Evolutionary conservation across 2,888 invertebrate genomes (phyloP), one percentile per base, ranked within the genome.

Genomic region (Scaptomyza caliginosa): DNA sequence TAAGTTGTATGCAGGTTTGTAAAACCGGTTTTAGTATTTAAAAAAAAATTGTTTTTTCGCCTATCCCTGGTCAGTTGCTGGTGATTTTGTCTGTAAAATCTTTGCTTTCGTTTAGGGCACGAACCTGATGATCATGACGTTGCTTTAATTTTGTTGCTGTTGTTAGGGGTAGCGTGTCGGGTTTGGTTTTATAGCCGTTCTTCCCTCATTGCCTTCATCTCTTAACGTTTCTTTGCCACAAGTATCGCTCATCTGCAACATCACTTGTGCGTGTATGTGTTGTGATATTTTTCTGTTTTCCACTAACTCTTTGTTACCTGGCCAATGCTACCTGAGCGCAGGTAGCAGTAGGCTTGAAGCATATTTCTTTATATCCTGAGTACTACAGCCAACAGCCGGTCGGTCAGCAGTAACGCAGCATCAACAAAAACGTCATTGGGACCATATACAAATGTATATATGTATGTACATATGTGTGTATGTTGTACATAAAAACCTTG

Each of bases 321-420:
- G 39, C 52, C 42, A 62, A 62, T 57, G 63, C 76, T 84, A 84
- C 81, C 81, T 84, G 81, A 43, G 67, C 68, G 74, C 86, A 83
- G 86, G 83, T 86, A 83, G 85, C 85, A 77, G 85, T 85, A 68
- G 64, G 79, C 74, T 68, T 72, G 77, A 69, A 40, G 40, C 59
- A 21, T 58, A 32, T 50, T 49, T 50, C 39, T 48, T 36, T 42
- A 30, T 48, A 67, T 77, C 77, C 75, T 74, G 74, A 63, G 59
- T 56, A 46, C 40, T 79, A 77, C 67, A 78, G 71, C 59, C 42
- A 46, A 77, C 67, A 78, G 71, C 59, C 42, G 49, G 38, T 64
- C 78, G 84, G 81, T 78, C 78, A 83, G 67, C 56, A 52, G 30
- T 56, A 55, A 42, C 59, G 48, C 74, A 70, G 67, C 67, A 70